Evolutionary conservation across 2,888 invertebrate genomes (phyloP), one percentile per base, ranked within the genome.

Genomic region (Pachycephus smyrnensis): DNA sequence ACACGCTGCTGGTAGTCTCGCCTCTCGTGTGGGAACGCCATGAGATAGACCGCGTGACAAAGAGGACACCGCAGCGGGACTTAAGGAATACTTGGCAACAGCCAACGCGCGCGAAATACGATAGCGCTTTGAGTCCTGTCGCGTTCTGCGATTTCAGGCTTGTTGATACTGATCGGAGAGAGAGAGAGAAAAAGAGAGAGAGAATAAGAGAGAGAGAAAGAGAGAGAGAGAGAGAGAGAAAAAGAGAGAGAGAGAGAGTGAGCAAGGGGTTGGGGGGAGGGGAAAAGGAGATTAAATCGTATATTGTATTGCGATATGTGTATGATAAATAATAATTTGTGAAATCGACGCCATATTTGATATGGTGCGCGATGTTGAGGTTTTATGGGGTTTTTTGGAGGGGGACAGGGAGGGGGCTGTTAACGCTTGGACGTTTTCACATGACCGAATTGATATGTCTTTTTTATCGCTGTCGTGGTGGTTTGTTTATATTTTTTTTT

Each of bases 11-110:
- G 86, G 84, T 84, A 85, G 82, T 81, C 80, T 77, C 55, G 55
- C 23, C 23, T 35, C 55, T 82, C 84, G 82, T 89, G 86, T 89
- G 88, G 89, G 89, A 89, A 89, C 85, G 12, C 78, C 78, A 75
- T 9, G 31, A 12, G 55, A 71, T 2, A 23, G 31, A 71, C 1
- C 71, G n/a, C 15, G 33, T 12, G 31, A 33, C 71, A 71, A 69
- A 69, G 32, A 71, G 71, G 32, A 33, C 71, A 23, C 12, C 71
- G 71, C 11, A 31, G 32, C 71, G 12, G n/a, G 75, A 83, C 83
- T 84, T 82, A 80, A 82, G 80, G 80, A 83, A 83, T 79, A 84
- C 55, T 55, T 9, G 74, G 76, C 79, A 79, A 80, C 79, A 82
- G 78, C 77, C 80, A 81, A 83, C 73, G 33, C 73, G 76, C 79